phyloP scores from a whole-genome alignment of 1,140 invertebrate species.

The Mya arenaria region DNA sequence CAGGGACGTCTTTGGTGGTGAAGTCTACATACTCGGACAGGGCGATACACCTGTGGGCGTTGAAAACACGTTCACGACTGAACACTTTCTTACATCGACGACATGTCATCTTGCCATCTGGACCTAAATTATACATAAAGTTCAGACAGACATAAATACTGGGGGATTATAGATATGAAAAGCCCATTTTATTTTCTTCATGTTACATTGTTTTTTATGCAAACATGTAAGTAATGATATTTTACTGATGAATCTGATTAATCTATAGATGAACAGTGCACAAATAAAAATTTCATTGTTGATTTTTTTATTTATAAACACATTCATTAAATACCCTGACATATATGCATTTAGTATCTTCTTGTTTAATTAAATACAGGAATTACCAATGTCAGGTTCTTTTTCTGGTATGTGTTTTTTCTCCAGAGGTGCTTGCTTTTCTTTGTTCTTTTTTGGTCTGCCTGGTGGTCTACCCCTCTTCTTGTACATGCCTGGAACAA shows the following conservation, averaged over 20 bases:
- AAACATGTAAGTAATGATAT: not conserved
- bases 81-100: constrained; percentile 75
- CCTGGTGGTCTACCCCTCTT: constrained; percentile 33
- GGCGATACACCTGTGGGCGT: constrained; percentile 77
- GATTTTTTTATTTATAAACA: not conserved
- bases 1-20: constrained; percentile 71
- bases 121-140: constrained; percentile 58
- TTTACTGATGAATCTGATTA: not conserved
- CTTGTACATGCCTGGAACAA: constrained; percentile 35
- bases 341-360: too few species aligned
- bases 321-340: too few species aligned
- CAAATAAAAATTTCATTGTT: not conserved
- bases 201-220: too few species aligned
- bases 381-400: too few species aligned
- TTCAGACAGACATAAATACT: not conserved
- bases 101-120: constrained; percentile 76
- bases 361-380: too few species aligned
- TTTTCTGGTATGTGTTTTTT: too few species aligned
- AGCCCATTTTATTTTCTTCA: too few species aligned
- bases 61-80: constrained; percentile 76
- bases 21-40: constrained; percentile 77
- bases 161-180: not conserved
- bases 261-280: not conserved
- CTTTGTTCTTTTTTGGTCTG: constrained; percentile 32
- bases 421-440: too few species aligned